phyloP scores from a whole-genome alignment of 2,888 invertebrate species.

The Plebejus melissa region DNA sequence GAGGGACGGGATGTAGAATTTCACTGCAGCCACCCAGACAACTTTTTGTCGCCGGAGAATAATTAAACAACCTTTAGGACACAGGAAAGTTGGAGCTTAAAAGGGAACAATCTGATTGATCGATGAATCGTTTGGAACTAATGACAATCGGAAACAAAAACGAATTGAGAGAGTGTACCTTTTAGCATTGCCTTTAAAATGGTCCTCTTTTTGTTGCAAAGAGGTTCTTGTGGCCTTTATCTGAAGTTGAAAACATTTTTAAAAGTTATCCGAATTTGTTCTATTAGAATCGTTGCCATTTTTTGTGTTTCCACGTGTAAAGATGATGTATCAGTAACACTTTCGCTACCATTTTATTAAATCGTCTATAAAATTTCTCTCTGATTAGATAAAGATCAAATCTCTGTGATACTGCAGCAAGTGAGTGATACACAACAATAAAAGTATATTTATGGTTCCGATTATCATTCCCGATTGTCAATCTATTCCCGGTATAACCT shows the following conservation, averaged over 20 bases:
- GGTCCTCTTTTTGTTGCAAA: background rate
- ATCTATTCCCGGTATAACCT: background rate
- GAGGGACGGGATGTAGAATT: slow-evolving; percentile 27
- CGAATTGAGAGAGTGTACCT: background rate
- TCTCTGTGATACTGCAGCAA: background rate
- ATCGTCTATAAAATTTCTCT: background rate
- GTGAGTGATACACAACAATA: background rate
- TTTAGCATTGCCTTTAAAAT: background rate
- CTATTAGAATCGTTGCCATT: too few species aligned
- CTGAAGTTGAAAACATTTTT: background rate
- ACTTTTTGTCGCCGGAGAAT: slow-evolving; percentile 23
- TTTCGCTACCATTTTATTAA: background rate
- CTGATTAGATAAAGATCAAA: background rate
- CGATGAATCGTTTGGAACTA: slow-evolving; percentile 22
- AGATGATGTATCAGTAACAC: background rate
- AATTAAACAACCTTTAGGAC: slow-evolving; percentile 26
- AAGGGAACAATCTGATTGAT: slow-evolving; percentile 29
- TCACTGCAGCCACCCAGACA: slow-evolving; percentile 24
- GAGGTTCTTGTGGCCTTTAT: background rate
- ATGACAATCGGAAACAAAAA: slow-evolving; percentile 7
- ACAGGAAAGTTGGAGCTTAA: slow-evolving; percentile 28
- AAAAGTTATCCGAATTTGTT: background rate
- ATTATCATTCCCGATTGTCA: slow-evolving; percentile 12
- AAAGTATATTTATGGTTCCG: background rate
- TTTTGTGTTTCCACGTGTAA: too few species aligned